Conservation (phyloP, 1,140 invertebrate species). For the Eriocheir sinensis region DNA sequence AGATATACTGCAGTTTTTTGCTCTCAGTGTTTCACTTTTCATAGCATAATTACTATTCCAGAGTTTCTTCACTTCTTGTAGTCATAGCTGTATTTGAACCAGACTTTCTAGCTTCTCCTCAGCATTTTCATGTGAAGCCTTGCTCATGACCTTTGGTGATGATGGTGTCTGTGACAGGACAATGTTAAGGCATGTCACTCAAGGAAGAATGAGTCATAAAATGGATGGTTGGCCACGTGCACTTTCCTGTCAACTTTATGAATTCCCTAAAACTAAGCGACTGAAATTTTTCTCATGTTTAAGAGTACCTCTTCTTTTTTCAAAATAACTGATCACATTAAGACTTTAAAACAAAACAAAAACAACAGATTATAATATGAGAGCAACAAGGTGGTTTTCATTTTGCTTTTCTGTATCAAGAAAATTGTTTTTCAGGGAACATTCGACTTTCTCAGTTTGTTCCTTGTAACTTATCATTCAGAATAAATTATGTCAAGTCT, state of each 20-base stretch:
- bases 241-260: not conserved
- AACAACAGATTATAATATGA: too few species aligned
- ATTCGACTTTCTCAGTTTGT: too few species aligned
- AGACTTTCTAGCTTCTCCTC: constrained; percentile 3
- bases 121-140: not conserved
- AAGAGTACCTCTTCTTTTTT: too few species aligned
- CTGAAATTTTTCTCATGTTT: too few species aligned
- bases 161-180: constrained; percentile 5
- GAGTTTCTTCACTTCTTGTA: not conserved
- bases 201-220: not conserved
- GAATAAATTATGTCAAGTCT: too few species aligned
- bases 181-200: not conserved
- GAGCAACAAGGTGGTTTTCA: too few species aligned
- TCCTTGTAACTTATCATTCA: too few species aligned
- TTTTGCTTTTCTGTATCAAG: too few species aligned
- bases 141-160: not conserved
- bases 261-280: too few species aligned
- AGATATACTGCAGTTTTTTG: not conserved
- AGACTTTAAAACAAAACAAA: too few species aligned
- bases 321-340: too few species aligned
- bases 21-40: not conserved
- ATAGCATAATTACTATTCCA: not conserved
- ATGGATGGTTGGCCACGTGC: not conserved
- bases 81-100: not conserved
- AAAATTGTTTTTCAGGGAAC: too few species aligned